phyloP scores from a whole-genome alignment of 53 echinoderm and acorn worm genomes.

The Pentamera pediparva region DNA sequence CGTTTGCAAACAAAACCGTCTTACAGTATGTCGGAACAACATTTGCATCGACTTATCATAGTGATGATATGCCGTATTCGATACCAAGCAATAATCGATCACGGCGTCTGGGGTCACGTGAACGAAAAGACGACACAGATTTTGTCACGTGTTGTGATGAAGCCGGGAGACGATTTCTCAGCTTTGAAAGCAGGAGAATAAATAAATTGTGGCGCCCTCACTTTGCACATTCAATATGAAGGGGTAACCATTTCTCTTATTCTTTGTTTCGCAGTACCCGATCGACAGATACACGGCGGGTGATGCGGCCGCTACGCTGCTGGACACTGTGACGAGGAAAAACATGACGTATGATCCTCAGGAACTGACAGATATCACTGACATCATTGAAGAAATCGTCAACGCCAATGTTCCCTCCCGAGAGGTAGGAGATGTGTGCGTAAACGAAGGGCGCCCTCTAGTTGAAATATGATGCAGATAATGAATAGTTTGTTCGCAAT shows the following conservation, averaged over 20 bases:
- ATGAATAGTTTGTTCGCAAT: too few species aligned
- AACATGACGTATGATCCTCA: neutral
- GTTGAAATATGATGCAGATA: neutral
- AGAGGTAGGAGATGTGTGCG: neutral
- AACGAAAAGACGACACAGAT: neutral
- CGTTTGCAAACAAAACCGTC: too few species aligned
- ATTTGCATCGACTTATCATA: too few species aligned
- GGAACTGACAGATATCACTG: neutral
- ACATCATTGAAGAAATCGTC: slow-evolving; percentile 4
- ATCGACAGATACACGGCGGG: neutral
- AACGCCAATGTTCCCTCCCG: neutral
- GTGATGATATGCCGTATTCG: too few species aligned
- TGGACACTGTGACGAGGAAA: neutral
- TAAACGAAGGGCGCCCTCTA: neutral
- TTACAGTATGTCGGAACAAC: too few species aligned
- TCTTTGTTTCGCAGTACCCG: neutral
- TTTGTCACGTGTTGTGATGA: too few species aligned
- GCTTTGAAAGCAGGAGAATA: neutral
- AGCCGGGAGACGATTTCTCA: neutral
- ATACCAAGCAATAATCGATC: too few species aligned
- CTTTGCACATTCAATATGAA: neutral
- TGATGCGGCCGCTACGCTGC: slow-evolving; percentile 5
- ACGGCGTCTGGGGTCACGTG: too few species aligned
- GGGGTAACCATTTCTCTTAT: neutral
- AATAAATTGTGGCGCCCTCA: neutral